Evolutionary conservation across 2,888 invertebrate genomes (phyloP), one percentile per base, ranked within the genome.

Genomic region (Sceliomorpha sp.): DNA sequence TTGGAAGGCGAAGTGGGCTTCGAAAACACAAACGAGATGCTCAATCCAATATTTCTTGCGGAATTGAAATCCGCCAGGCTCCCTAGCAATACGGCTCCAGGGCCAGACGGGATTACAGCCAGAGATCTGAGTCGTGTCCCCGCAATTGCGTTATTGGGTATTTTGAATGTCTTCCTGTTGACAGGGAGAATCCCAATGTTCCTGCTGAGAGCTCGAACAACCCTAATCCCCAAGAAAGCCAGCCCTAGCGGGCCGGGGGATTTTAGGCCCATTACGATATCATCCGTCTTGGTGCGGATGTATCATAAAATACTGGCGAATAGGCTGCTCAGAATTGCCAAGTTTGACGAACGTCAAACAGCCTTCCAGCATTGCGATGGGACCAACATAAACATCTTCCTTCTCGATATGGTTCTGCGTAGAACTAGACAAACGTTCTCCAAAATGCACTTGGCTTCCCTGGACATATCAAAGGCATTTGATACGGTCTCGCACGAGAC

Each of bases 341-440:
- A 40, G 0, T 4, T 72, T 0, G 70, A 73, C 9, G 2, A 9
- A 0, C 8, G 71, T 5, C 75, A 77, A 13, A 12, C 62, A 10
- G 74, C 68, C 0, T 77, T 74, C n/a, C 58, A 63, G 1, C 8
- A 31, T 37, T 29, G 76, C n/a, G 69, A 78, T 51, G 84, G 84
- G 29, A 77, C 77, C 40, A 80, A 79, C 45, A 81, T 83, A n/a
- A 85, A 82, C 48, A 63, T 79, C 31, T 75, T 74, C 44, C 64
- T 83, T 17, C 75, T 84, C 68, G 81, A 76, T 9, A 12, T 51
- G 1, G 59, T 80, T 9, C 67, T 78, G 9, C 55, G 68, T 0
- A 27, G 60, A n/a, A 27, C 51, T 0, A 4, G 55, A 6, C 5
- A 12, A 0, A 9, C 34, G 0, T 36, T 45, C 1, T 58, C 32